Evolutionary conservation across 1,140 invertebrate species (phyloP), one percentile per base, ranked within the genome.

Genomic region (Planococcus citri): DNA sequence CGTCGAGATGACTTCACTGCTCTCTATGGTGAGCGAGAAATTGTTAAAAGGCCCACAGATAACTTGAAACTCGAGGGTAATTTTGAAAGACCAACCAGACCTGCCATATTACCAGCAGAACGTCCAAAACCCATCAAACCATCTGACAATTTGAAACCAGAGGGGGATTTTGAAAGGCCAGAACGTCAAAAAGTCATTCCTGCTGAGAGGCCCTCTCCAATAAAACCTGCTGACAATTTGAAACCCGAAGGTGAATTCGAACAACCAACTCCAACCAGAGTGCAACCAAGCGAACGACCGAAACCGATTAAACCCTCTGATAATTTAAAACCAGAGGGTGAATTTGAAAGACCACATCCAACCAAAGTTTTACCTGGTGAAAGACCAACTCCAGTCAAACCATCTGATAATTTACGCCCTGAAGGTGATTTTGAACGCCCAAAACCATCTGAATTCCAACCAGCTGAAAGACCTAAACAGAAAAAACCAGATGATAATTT

Each of bases 21-120:
- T 21, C 20, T 69, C 21, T 68, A 27, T 8, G 82, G 82, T 20
- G 83, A 85, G 76, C 77, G 82, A 73, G 79, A 83, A 1, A 82
- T 85, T 58, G 76, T 84, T 25, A 80, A 83, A 0, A 83, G 79
- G 69, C 82, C 84, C 71, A 80, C 80, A 70, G 86, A 87, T 75
- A 79, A 82, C 72, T 71, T n/a, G n/a, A n/a, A n/a, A n/a, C n/a
- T n/a, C n/a, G n/a, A n/a, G n/a, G n/a, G n/a, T n/a, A n/a, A n/a
- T 78, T 75, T 76, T 64, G 76, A 79, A 20, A 69, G 76, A 51
- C 78, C 76, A 37, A 80, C 72, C 71, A 76, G 77, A 73, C 21
- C n/a, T 17, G 51, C 68, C 24, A 21, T 58, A 24, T 22, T 38
- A 20, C 67, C 70, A 68, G 1, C 69, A 10, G 86, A 87, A 72